Evolutionary conservation across 2,113 vertebrate species (phyloP).

Genomic region (Thryonomys swinderianus): DNA sequence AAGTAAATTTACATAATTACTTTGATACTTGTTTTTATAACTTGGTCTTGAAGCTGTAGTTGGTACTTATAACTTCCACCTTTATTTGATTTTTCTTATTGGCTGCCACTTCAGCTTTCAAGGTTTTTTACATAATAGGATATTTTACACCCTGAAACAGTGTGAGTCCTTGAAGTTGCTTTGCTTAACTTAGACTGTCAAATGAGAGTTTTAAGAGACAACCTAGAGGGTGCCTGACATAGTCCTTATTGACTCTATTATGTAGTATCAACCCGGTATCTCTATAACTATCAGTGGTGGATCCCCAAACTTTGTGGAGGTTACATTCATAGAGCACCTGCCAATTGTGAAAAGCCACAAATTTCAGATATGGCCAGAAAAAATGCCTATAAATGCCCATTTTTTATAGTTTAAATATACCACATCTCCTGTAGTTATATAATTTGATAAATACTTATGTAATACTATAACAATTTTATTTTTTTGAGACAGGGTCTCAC

Average conservation of each 20-base stretch:
- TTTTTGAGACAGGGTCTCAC: too few species aligned
- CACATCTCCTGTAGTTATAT: background rate
- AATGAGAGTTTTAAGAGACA: background rate
- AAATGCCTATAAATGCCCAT: background rate
- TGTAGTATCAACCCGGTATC: background rate
- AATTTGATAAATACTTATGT: background rate
- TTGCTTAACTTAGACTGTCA: background rate
- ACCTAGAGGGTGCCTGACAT: background rate
- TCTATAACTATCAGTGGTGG: background rate
- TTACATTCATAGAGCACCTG: background rate
- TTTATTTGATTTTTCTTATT: background rate
- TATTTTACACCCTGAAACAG: background rate
- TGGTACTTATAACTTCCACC: slow-evolving; percentile 11
- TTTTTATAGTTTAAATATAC: background rate
- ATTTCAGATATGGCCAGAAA: background rate
- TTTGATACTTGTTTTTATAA: background rate
- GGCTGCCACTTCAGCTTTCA: background rate
- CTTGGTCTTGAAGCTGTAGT: background rate
- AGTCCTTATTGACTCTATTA: background rate
- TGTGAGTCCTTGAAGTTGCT: background rate
- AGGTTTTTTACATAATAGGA: background rate
- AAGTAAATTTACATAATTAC: background rate
- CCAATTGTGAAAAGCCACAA: background rate
- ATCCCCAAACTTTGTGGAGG: background rate
- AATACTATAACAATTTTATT: background rate